These are phyloP conservation scores for Ophiodon elongatus DNA, from an alignment of 2,113 vertebrate genomes.

Conservation along the genomic window DNA sequence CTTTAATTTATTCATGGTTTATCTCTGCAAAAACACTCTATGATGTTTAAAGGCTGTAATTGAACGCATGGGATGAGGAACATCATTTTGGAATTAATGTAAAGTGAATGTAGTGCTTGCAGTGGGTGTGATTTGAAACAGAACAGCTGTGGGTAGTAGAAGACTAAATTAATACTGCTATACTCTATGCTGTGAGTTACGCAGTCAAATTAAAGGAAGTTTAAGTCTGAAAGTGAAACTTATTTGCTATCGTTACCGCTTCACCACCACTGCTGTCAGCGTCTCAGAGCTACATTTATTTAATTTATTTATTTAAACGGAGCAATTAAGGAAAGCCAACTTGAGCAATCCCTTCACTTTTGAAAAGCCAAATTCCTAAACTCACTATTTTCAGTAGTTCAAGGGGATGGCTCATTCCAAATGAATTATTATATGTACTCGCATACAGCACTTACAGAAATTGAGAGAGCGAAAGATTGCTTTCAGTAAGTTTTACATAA, in stretches of 20 bases:
- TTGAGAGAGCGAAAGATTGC: background rate
- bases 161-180: constrained; percentile 18
- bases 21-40: background rate
- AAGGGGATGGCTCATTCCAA: too few species aligned
- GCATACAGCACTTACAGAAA: background rate
- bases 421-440: too few species aligned
- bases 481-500: background rate
- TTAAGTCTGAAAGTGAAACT: background rate
- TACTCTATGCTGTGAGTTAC: background rate
- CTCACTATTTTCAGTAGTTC: background rate
- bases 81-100: constrained; percentile 13
- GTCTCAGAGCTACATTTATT: background rate
- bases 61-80: background rate
- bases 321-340: background rate
- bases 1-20: background rate
- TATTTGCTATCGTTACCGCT: background rate
- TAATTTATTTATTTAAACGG: background rate
- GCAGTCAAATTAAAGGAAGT: constrained; percentile 18
- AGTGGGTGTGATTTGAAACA: constrained; percentile 26
- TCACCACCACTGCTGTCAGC: background rate
- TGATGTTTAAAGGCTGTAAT: too few species aligned
- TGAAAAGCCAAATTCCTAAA: background rate
- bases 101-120: background rate
- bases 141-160: constrained; percentile 21
- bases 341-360: background rate